Base-by-base conservation (phyloP, 2,113 vertebrate species). In the Synodontis membranacea region DNA sequence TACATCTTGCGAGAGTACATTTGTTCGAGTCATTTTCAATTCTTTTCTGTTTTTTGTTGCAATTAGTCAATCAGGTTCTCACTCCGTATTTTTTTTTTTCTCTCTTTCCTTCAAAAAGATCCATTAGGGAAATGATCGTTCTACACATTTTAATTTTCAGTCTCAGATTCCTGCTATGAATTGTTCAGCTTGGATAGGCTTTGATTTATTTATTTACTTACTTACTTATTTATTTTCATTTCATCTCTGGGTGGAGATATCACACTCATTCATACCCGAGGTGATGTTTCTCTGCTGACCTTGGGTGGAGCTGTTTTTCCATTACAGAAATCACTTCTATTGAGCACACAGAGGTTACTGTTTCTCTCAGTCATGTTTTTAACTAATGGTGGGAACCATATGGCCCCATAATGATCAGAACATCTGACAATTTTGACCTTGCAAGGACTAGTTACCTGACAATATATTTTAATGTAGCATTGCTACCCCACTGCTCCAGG, bases 41-140 rank as follows among this genome's bases (percentile, higher is more conserved):
- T 44, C 31, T 58, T 85, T 52, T 80, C 50, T 79, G 19, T 58
- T 78, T 64, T 80, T 7, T 58, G 28, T 58, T 39, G 46, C 68
- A 37, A 11, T 64, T 56, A 70, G 66, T 70, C 31, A 72, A 42
- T 46, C 42, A 5, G 23, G 68, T 6, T 83, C 60, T 83, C 62
- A 76, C 78, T 34, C n/a, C 1, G 19, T 21, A 31, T 4, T 25
- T 9, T 60, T 60, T 68, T 72, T 28, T 84, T n/a, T n/a, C n/a
- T 3, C 82, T 15, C 82, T 62, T 31, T 80, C 68, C 34, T 39
- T 44, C 72, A 89, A 88, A 34, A 50, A 80, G 89, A 70, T 82
- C 95, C 94, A 92, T 94, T 95, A 96, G 95, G 93, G 92, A 94
- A 93, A 94, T 94, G 91, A 93, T 94, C 95, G 64, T 87, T 91